Evolutionary conservation across 2,797 vertebrate species (phyloP).

Genomic region (Carcharodon carcharias): DNA sequence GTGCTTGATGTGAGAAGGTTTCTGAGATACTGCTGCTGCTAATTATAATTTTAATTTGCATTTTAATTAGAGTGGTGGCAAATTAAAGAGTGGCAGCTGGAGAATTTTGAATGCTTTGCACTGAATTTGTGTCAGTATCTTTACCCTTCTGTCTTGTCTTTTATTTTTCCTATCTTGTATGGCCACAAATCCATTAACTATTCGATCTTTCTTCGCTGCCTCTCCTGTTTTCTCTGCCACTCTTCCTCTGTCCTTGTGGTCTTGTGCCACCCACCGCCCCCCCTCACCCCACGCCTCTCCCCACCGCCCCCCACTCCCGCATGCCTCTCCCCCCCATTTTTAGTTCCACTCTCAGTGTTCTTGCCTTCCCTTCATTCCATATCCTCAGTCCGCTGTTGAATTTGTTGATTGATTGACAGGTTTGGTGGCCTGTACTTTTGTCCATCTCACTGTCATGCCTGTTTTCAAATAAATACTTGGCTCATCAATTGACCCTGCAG

Average conservation of each 20-base stretch:
- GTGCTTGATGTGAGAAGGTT: conserved; percentile 87
- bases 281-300: too few species aligned
- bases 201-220: conserved; percentile 51
- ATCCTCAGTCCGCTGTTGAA: conserved; percentile 95
- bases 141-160: conserved; percentile 57
- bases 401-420: conserved; percentile 99
- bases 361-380: conserved; percentile 73
- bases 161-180: conserved; percentile 62
- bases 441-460: conserved; percentile 85
- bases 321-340: conserved; percentile 57
- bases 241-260: conserved; percentile 51
- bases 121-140: conserved; percentile 69
- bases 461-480: conserved; percentile 97
- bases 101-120: conserved; percentile 93
- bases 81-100: conserved; percentile 99
- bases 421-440: conserved; percentile 95
- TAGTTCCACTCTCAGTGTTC: conserved; percentile 79
- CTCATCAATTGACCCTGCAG: conserved; percentile 90
- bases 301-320: too few species aligned
- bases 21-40: conserved; percentile 98
- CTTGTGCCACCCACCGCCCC: conserved; percentile 40
- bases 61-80: conserved; percentile 99
- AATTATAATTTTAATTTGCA: conserved; percentile 99
- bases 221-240: conserved; percentile 51
- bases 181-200: conserved; percentile 56